A percentile compares a stretch with the other conserved stretches of the same genome.
Evolutionary conservation across 53 echinoderm and acorn worm genomes (phyloP).

Genomic region (Antedon mediterranea): DNA sequence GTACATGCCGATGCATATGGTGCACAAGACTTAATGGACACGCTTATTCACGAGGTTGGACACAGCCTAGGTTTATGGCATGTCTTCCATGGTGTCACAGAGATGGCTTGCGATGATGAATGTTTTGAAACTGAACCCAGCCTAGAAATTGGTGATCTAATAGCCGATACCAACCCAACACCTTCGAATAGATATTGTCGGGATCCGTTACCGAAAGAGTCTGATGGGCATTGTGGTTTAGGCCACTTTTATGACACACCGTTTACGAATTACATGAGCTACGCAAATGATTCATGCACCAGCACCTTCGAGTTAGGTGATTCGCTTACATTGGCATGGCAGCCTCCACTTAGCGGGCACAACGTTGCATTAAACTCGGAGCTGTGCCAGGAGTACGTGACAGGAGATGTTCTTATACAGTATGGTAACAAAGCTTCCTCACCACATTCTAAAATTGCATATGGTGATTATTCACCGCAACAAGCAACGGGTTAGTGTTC

Average conservation of each 20-base stretch:
- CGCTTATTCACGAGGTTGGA: constrained; percentile 77
- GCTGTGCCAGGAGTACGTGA: constrained; percentile 18
- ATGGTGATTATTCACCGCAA: constrained; percentile 11
- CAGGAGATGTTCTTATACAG: constrained; percentile 28
- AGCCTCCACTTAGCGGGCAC: constrained; percentile 41
- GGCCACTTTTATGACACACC: constrained; percentile 61
- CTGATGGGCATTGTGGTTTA: constrained; percentile 1
- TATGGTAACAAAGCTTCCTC: constrained; percentile 47
- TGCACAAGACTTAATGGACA: constrained; percentile 11
- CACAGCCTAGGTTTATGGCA: constrained; percentile 84
- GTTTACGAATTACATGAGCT: constrained; percentile 79
- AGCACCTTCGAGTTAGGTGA: constrained; percentile 33
- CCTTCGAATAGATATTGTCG: constrained; percentile 58
- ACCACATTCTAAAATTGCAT: background rate
- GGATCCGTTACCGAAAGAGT: constrained; percentile 39
- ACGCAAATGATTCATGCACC: constrained; percentile 59
- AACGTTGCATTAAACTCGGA: background rate
- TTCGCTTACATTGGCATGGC: constrained; percentile 54
- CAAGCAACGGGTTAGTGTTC: constrained; percentile 65
- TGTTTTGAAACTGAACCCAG: constrained; percentile 56
- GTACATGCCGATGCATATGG: constrained; percentile 26
- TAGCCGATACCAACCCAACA: constrained; percentile 80
- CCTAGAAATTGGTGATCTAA: constrained; percentile 52
- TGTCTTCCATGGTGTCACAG: constrained; percentile 62
- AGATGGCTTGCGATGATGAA: constrained; percentile 33